Base-by-base conservation (phyloP, 2,113 vertebrate species). In the Notarius lentiginosus region DNA sequence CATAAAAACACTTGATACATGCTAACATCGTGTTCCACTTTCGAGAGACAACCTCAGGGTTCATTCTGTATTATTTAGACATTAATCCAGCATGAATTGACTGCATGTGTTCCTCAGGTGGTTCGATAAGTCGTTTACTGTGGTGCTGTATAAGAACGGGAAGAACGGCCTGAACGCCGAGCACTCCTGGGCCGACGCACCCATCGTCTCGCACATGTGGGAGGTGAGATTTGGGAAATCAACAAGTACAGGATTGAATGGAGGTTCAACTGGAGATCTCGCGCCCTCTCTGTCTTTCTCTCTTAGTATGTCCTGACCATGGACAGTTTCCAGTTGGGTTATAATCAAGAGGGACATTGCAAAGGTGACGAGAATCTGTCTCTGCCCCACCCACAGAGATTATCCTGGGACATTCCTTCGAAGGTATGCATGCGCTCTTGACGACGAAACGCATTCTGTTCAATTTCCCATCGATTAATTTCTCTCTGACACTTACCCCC, bases 81-180 rank as follows among this genome's bases (percentile, higher is more conserved):
- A 49, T 12, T 5, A 53, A 24, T 53, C 7, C 22, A 76, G 47
- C 47, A 68, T 24, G 11, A 49, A 83, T 15, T 7, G 24, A 9
- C 30, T 53, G 60, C 86, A 24, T 14, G 65, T 72, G 24, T 82
- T 47, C 81, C n/a, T 9, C 92, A 98, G 97, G 89, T 98, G 97
- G 97, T 96, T 97, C 88, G 97, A 98, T 90, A 98, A 98, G 86
- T 98, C 97, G 27, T 97, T 98, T 90, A 94, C 95, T 0, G 92
- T 97, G 2, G 92, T 97, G 68, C 89, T 95, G 86, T 98, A 95
- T 92, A 96, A 95, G 92, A 97, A 97, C 0, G 97, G 97, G 49
- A 97, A 97, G 91, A 93, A 93, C 10, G 97, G 97, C 0, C 88
- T 98, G 76, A 97, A 96, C 1, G 96, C 95, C 20, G 97, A 98